Percentiles rank a stretch among this genome's conserved stretches.
phyloP scores from a whole-genome alignment of 2,797 vertebrate genomes.

The Phoxinus dragarum region DNA sequence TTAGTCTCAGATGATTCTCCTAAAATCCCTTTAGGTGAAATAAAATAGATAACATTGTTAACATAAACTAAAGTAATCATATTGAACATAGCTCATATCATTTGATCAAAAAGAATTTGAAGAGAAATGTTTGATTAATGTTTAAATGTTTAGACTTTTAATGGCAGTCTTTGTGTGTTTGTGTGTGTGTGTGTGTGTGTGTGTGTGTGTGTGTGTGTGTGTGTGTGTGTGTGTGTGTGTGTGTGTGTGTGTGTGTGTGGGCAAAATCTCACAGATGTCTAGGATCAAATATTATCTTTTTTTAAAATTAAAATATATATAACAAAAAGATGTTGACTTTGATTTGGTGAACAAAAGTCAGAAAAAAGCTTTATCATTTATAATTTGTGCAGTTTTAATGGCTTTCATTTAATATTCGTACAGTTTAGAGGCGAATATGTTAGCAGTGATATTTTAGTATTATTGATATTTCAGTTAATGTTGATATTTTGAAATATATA shows the following conservation, averaged over 20 bases:
- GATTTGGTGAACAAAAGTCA: neutral
- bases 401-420: neutral
- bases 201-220: no score
- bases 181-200: no score
- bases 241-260: no score
- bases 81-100: neutral
- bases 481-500: neutral
- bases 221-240: no score
- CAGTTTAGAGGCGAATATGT: no score
- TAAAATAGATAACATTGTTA: neutral
- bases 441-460: no score
- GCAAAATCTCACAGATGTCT: neutral
- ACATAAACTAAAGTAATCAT: neutral
- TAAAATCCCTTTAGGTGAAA: neutral
- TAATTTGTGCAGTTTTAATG: neutral
- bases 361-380: neutral
- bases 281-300: neutral
- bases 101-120: neutral
- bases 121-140: neutral
- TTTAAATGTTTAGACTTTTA: neutral
- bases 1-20: neutral
- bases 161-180: neutral
- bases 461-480: neutral
- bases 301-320: neutral
- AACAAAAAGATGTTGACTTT: neutral